These are phyloP conservation scores for Scaptomyza parva DNA, from an alignment of 2,888 invertebrate genomes.

Conservation along the genomic window DNA sequence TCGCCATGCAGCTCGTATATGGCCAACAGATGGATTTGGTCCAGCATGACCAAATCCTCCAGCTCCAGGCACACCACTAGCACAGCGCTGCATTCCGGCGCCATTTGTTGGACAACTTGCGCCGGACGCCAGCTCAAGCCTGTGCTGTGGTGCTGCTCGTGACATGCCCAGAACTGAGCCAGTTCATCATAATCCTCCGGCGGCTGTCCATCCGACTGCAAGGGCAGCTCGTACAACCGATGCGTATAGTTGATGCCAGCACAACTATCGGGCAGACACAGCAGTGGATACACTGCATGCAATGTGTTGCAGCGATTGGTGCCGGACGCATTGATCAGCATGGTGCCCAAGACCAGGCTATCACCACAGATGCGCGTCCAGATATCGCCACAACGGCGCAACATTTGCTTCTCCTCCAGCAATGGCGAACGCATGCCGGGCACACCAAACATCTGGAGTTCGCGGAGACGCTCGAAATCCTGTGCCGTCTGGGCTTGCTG, in stretches of 20 bases:
- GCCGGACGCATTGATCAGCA: slow-evolving; percentile 71
- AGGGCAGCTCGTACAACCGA: slow-evolving; percentile 74
- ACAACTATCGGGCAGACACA: slow-evolving; percentile 19
- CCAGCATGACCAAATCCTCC: slow-evolving; percentile 39
- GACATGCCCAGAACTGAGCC: slow-evolving; percentile 67
- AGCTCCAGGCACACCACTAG: slow-evolving; percentile 70
- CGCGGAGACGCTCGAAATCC: slow-evolving; percentile 64
- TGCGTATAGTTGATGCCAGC: slow-evolving; percentile 50
- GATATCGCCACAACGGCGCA: slow-evolving; percentile 79
- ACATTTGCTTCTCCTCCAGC: slow-evolving; percentile 80
- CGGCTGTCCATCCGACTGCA: slow-evolving; percentile 50
- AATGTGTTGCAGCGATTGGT: slow-evolving; percentile 31
- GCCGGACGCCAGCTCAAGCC: slow-evolving; percentile 46
- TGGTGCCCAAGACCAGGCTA: slow-evolving; percentile 72
- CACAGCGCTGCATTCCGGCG: slow-evolving; percentile 78
- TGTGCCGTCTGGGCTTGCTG: slow-evolving; percentile 72
- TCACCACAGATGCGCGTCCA: slow-evolving; percentile 76
- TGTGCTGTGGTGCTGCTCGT: slow-evolving; percentile 45
- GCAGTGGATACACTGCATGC: slow-evolving; percentile 48
- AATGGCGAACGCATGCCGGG: slow-evolving; percentile 68
- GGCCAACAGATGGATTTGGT: slow-evolving; percentile 43
- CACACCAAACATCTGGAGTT: slow-evolving; percentile 66
- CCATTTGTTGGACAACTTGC: slow-evolving; percentile 34
- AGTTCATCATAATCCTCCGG: slow-evolving; percentile 59
- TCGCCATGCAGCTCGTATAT: slow-evolving; percentile 45